Conservation (phyloP, 2,888 invertebrate species). For the Phengaris alcon region DNA sequence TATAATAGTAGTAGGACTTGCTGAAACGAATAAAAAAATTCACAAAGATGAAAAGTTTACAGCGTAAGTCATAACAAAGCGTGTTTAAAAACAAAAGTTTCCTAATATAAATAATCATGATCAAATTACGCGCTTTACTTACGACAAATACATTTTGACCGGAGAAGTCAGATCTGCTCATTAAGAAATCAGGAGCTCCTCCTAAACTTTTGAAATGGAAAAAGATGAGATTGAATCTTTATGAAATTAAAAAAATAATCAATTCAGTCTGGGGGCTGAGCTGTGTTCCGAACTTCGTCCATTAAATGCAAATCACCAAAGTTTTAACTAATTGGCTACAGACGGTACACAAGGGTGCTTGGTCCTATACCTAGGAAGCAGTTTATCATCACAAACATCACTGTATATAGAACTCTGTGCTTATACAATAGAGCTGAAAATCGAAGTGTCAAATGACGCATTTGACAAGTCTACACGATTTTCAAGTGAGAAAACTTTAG, state of each 20-base stretch:
- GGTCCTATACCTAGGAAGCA: not conserved
- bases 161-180: constrained; percentile 9
- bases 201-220: constrained; percentile 16
- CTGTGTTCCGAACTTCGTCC: constrained; percentile 56
- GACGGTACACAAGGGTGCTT: not conserved
- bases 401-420: too few relatives aligned
- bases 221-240: constrained; percentile 29
- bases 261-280: constrained; percentile 43
- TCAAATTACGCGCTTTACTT: not conserved
- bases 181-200: constrained; percentile 1
- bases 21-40: not conserved
- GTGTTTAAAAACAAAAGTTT: not conserved
- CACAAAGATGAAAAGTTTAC: not conserved
- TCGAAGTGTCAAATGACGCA: too few relatives aligned
- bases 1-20: not conserved
- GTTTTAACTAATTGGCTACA: constrained; percentile 59
- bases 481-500: too few relatives aligned
- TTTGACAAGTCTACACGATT: too few relatives aligned
- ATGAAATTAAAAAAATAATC: constrained; percentile 61
- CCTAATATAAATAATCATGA: not conserved
- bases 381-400: not conserved
- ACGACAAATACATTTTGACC: not conserved
- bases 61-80: not conserved
- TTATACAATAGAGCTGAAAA: too few relatives aligned
- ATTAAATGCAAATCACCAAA: constrained; percentile 75